Conservation (phyloP, 30 jellyfish, hydroid and myxozoan species). For the Rhopilema esculentum region DNA sequence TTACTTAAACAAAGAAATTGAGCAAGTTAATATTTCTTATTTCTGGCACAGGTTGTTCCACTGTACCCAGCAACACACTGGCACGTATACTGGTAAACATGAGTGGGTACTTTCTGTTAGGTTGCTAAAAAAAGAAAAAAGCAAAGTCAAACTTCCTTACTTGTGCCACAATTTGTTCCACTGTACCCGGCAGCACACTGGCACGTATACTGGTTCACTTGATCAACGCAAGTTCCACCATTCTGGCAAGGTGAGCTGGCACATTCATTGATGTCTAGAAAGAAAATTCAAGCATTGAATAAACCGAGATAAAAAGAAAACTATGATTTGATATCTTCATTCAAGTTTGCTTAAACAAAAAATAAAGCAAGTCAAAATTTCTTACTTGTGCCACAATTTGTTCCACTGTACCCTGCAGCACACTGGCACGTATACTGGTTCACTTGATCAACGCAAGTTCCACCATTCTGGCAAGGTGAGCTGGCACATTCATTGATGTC, state of each 20-base stretch:
- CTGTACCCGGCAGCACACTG: slow-evolving; percentile 27
- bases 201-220: slow-evolving; percentile 9
- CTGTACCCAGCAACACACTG: too few species aligned
- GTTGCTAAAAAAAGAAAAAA: background rate
- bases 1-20: too few species aligned
- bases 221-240: slow-evolving; percentile 41
- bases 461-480: slow-evolving; percentile 54
- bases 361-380: too few species aligned
- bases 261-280: slow-evolving; percentile 31
- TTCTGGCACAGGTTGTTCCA: too few species aligned
- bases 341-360: too few species aligned
- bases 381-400: slow-evolving; percentile 43
- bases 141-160: background rate
- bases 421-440: slow-evolving; percentile 41
- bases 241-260: slow-evolving; percentile 41
- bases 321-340: too few species aligned
- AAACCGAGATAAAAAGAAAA: too few species aligned
- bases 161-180: slow-evolving; percentile 10
- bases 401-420: slow-evolving; percentile 34
- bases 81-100: too few species aligned
- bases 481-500: slow-evolving; percentile 54
- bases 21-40: too few species aligned
- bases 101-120: too few species aligned
- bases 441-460: slow-evolving; percentile 18
- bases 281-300: too few species aligned